Evolutionary conservation across 2,113 vertebrate genomes (phyloP), one percentile per base, ranked within the genome.

Genomic region (Vanacampus margaritifer): DNA sequence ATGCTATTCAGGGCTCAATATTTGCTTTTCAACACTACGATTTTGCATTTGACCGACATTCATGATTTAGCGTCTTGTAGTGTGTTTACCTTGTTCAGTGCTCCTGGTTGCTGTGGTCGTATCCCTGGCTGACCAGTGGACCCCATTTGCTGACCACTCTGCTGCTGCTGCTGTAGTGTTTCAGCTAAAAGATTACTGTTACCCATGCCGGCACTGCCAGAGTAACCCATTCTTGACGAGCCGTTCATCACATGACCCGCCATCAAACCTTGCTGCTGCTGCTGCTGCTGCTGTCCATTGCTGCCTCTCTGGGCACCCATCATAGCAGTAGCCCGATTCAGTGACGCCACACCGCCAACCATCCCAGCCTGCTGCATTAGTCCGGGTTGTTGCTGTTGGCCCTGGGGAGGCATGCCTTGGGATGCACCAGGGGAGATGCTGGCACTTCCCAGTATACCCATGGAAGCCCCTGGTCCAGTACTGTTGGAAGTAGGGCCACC

Each of bases 201-300:
- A 35, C 92, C 92, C 92, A 97, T 94, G 62, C 90, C 92, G 0
- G 93, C 89, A 76, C 91, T 94, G 59, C 84, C 70, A 3, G 93
- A 86, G 81, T 96, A 99, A 0, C 93, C 92, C 93, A 98, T 94
- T 85, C 96, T 93, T 58, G 95, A 92, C 0, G 95, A 96, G 79
- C 97, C 97, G 23, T 99, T 99, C 92, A 98, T 94, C 84, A 95
- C 93, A 88, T 98, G 93, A 1, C 90, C 90, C 24, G 87, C 91
- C 80, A 93, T 91, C 79, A 92, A 84, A 65, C 90, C 86, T 60
- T 91, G 90, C 59, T 87, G 85, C 58, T 89, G 91, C 81, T 85
- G 89, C 58, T 91, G 90, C 59, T 87, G 85, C 58, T 89, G 91
- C 81, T 85, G 89, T 78, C 88, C 88, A 71, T 68, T 50, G 32